These are phyloP conservation scores for Rhamphomyia laevipes DNA, from an alignment of 2,888 invertebrate species.

Conservation along the genomic window DNA sequence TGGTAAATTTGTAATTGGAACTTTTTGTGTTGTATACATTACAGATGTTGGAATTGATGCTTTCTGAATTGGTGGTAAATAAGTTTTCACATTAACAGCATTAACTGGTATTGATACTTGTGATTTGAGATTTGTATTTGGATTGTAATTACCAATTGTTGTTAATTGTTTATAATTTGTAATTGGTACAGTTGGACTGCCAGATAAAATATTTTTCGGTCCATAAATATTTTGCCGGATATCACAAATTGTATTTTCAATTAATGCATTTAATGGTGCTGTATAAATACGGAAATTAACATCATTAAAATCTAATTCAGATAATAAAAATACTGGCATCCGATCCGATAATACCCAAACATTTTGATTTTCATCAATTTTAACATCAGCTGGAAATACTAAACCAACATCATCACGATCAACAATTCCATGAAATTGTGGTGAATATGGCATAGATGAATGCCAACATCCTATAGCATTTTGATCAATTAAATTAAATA, in stretches of 20 bases:
- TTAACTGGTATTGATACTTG: not conserved
- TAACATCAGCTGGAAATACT: slow-evolving; percentile 69
- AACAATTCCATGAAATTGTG: slow-evolving; percentile 54
- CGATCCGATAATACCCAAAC: slow-evolving; percentile 74
- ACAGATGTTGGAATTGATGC: slow-evolving; percentile 5
- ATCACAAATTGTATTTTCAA: slow-evolving; percentile 65
- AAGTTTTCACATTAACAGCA: not conserved
- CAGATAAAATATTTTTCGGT: slow-evolving; percentile 19
- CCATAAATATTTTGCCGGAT: slow-evolving; percentile 28
- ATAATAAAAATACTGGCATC: slow-evolving; percentile 65
- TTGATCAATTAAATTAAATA: slow-evolving; percentile 67
- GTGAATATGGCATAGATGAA: slow-evolving; percentile 49
- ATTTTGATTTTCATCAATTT: slow-evolving; percentile 57
- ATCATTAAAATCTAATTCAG: slow-evolving; percentile 58
- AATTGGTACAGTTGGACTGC: not conserved
- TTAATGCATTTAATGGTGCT: slow-evolving; percentile 51
- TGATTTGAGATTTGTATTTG: not conserved
- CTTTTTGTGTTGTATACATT: slow-evolving; percentile 13
- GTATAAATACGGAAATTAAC: slow-evolving; percentile 67
- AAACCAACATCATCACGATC: slow-evolving; percentile 65
- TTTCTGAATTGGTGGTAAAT: slow-evolving; percentile 12
- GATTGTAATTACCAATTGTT: not conserved
- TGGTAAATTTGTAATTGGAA: slow-evolving; percentile 22
- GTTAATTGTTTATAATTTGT: slow-evolving; percentile 16
- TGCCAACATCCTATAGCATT: slow-evolving; percentile 80